These are phyloP conservation scores for Galerucella calmariensis DNA, from an alignment of 2,888 invertebrate species.

Conservation along the genomic window DNA sequence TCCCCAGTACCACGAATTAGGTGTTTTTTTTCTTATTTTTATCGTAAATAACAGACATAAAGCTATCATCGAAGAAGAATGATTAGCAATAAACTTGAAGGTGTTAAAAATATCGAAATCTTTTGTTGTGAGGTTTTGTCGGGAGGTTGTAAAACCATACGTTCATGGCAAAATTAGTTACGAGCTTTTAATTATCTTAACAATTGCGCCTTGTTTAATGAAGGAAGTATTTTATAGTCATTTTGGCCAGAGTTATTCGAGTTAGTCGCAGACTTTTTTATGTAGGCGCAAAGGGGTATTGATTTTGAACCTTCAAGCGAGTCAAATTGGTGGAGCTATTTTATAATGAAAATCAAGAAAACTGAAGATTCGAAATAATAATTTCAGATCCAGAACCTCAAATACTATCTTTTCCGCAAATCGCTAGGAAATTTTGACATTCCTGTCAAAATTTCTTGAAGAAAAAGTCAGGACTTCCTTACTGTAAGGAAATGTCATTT, in stretches of 20 bases:
- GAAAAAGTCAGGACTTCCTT: too few relatives aligned
- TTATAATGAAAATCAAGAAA: too few relatives aligned
- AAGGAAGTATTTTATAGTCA: not conserved
- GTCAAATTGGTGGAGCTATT: too few relatives aligned
- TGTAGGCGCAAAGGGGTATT: too few relatives aligned
- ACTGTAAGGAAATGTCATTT: too few relatives aligned
- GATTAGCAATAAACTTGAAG: conserved; percentile 36
- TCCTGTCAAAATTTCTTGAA: too few relatives aligned
- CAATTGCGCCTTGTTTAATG: conserved; percentile 14
- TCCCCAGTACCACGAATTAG: conserved; percentile 26
- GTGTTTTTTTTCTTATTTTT: conserved; percentile 25
- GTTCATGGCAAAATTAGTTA: conserved; percentile 17
- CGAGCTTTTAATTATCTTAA: conserved; percentile 32
- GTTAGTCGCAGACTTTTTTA: too few relatives aligned
- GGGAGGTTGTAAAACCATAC: conserved; percentile 34
- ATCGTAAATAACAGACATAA: conserved; percentile 31
- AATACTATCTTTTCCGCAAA: too few relatives aligned
- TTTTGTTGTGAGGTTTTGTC: conserved; percentile 28
- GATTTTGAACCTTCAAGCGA: too few relatives aligned
- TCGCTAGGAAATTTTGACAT: too few relatives aligned
- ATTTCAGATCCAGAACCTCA: too few relatives aligned
- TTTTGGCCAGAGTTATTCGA: not conserved
- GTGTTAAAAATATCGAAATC: conserved; percentile 41
- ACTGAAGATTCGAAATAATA: too few relatives aligned
- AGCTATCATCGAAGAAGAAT: conserved; percentile 33